Evolutionary conservation across 2,888 invertebrate genomes (phyloP).

Genomic region (Tetranychus truncatus): DNA sequence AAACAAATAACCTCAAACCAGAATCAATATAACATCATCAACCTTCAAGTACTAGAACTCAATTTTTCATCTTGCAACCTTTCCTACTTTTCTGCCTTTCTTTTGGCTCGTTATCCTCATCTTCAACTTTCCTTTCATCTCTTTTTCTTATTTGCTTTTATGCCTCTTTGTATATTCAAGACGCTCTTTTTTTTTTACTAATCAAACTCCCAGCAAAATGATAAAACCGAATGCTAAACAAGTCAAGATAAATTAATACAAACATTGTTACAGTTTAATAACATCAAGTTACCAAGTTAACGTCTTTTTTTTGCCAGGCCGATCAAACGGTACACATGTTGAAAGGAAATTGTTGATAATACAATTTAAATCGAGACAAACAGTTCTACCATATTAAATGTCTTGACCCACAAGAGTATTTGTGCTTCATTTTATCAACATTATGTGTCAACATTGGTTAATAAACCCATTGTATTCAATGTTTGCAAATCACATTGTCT

Average conservation of each 20-base stretch:
- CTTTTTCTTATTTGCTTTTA: not conserved
- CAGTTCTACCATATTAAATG: not conserved
- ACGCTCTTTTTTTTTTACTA: too few species aligned
- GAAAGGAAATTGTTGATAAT: too few species aligned
- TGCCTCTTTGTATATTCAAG: not conserved
- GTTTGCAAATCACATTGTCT: not conserved
- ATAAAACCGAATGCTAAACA: too few species aligned
- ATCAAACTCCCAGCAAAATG: too few species aligned
- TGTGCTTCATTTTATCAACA: not conserved
- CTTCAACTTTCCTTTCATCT: not conserved
- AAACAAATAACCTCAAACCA: slow-evolving; percentile 1
- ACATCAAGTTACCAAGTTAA: too few species aligned
- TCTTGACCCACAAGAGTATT: not conserved
- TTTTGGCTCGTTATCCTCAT: not conserved
- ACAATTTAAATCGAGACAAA: too few species aligned
- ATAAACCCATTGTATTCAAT: not conserved
- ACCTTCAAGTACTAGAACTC: not conserved
- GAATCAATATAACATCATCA: not conserved
- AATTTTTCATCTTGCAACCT: not conserved
- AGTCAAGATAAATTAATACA: too few species aligned
- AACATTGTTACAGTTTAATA: too few species aligned
- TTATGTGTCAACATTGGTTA: not conserved
- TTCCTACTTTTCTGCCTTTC: not conserved
- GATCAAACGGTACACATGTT: too few species aligned
- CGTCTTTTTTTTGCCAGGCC: too few species aligned